Conservation (phyloP, 1,140 invertebrate genomes). For the Cryptotermes secundus region DNA sequence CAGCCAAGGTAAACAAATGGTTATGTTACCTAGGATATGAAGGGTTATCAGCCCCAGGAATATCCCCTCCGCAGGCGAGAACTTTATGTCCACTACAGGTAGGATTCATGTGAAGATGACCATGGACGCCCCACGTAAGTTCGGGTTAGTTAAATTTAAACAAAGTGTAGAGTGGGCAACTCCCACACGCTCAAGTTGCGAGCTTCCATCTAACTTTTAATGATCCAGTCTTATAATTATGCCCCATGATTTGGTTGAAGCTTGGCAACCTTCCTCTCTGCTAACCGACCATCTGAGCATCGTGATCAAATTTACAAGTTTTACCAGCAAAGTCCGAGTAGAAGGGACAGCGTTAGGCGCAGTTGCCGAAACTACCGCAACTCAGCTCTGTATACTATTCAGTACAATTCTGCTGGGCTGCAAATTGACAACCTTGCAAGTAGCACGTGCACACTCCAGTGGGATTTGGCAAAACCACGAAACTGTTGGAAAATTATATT, state of each 20-base stretch:
- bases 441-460: background rate
- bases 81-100: no score
- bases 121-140: no score
- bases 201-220: background rate
- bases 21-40: no score
- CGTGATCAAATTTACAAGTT: conserved; percentile 19
- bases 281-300: background rate
- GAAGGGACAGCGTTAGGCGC: background rate
- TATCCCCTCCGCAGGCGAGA: no score
- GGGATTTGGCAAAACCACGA: conserved; percentile 9
- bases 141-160: background rate
- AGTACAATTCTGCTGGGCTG: background rate
- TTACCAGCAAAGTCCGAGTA: conserved; percentile 5
- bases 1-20: no score
- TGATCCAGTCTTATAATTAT: conserved; percentile 20
- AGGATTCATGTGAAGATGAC: no score
- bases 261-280: background rate
- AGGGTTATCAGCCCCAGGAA: no score
- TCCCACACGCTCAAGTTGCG: background rate
- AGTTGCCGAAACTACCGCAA: background rate
- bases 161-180: background rate
- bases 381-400: background rate
- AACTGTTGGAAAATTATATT: conserved; percentile 18
- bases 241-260: background rate
- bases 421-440: background rate